A percentile compares a stretch with the other conserved stretches of the same genome.
Evolutionary conservation across 2,797 vertebrate genomes (phyloP).

Genomic region (Cyclopterus lumpus): DNA sequence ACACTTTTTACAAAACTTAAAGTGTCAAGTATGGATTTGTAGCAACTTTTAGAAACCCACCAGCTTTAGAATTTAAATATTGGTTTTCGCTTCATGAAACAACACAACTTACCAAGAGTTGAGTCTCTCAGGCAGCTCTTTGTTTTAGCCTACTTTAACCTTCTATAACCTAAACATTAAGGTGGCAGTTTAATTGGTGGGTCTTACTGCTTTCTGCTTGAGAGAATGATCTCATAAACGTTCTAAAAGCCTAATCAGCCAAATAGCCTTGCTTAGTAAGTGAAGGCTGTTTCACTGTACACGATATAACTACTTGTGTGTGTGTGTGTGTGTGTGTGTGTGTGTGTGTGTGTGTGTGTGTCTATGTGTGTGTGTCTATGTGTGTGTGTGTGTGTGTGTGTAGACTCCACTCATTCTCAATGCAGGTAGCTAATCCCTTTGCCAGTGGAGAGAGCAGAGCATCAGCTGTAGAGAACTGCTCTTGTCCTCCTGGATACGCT

Average conservation of each 20-base stretch:
- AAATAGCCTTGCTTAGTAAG: conserved; percentile 14
- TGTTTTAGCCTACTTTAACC: conserved; percentile 11
- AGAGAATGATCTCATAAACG: conserved; percentile 14
- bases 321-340: conserved; percentile 9
- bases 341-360: not conserved
- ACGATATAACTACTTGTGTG: not conserved
- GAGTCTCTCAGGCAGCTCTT: conserved; percentile 2
- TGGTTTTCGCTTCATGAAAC: not conserved
- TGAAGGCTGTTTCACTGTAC: not conserved
- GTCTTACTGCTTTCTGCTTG: not conserved
- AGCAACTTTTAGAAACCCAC: not conserved
- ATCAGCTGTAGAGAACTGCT: conserved; percentile 89
- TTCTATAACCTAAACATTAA: not conserved
- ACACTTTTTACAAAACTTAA: too few species aligned
- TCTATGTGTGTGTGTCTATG: conserved; percentile 5
- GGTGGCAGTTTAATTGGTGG: conserved; percentile 3
- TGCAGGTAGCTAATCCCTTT: conserved; percentile 70
- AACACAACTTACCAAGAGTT: not conserved
- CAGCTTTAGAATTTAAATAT: not conserved
- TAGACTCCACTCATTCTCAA: conserved; percentile 75
- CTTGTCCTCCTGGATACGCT: conserved; percentile 89
- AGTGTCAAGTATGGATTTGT: too few species aligned
- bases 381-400: conserved; percentile 9
- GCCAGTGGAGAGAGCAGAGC: conserved; percentile 77
- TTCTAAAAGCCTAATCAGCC: conserved; percentile 17